These are phyloP conservation scores for Parnassius mnemosyne DNA, from an alignment of 2,888 invertebrate genomes.

Conservation along the genomic window DNA sequence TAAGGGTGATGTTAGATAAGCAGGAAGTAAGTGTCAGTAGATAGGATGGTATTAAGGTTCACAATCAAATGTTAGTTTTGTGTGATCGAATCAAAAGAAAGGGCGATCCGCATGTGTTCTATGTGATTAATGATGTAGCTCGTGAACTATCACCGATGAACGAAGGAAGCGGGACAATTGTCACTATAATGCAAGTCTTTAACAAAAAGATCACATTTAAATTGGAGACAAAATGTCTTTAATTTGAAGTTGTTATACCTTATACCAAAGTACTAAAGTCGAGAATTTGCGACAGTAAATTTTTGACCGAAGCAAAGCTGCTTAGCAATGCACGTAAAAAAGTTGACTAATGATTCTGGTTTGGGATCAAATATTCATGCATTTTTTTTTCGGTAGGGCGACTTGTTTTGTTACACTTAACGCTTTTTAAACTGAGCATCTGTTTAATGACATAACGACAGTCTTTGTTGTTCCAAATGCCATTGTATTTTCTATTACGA, in stretches of 20 bases:
- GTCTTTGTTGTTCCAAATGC: constrained; percentile 43
- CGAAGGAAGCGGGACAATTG: constrained; percentile 64
- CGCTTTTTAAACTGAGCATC: constrained; percentile 70
- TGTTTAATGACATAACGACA: constrained; percentile 67
- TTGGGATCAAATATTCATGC: constrained; percentile 77
- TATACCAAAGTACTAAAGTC: constrained; percentile 40
- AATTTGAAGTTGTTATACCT: constrained; percentile 12
- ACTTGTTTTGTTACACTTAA: constrained; percentile 77
- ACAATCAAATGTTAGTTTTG: constrained; percentile 69
- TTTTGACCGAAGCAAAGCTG: constrained; percentile 7
- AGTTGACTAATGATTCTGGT: constrained; percentile 79
- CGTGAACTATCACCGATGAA: constrained; percentile 62
- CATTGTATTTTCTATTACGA: constrained; percentile 35
- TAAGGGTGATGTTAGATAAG: constrained; percentile 39
- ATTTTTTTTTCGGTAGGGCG: constrained; percentile 57
- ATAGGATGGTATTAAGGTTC: constrained; percentile 55
- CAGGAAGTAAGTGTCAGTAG: constrained; percentile 49
- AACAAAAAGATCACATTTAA: constrained; percentile 48
- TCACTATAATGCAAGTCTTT: constrained; percentile 52
- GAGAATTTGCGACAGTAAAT: constrained; percentile 28
- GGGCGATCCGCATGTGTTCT: constrained; percentile 65
- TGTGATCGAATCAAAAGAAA: constrained; percentile 62
- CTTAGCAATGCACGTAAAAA: constrained; percentile 52
- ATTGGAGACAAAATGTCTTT: constrained; percentile 20
- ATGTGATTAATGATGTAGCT: constrained; percentile 73